Conservation (phyloP, 2,888 invertebrate genomes). For the Boloria selene region DNA sequence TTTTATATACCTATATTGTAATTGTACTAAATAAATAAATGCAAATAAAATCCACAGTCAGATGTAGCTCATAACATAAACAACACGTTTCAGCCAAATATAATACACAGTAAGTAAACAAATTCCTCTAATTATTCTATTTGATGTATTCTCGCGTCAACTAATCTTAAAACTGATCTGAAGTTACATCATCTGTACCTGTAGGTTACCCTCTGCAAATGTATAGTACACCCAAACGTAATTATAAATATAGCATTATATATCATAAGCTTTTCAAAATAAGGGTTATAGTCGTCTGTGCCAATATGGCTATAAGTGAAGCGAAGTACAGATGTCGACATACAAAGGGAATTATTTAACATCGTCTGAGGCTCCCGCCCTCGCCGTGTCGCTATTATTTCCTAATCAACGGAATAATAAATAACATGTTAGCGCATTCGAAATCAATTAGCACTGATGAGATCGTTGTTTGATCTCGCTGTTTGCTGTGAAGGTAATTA, state of each 20-base stretch:
- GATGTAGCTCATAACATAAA: no score
- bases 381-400: constrained; percentile 35
- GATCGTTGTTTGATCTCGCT: constrained; percentile 34
- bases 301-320: not conserved
- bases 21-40: no score
- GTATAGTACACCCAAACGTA: not conserved
- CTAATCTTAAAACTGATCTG: constrained; percentile 28
- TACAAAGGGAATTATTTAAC: constrained; percentile 37
- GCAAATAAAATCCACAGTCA: no score
- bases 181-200: constrained; percentile 28
- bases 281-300: constrained; percentile 16
- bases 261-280: not conserved
- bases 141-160: constrained; percentile 25
- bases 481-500: constrained; percentile 26
- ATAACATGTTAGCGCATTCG: constrained; percentile 36
- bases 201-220: constrained; percentile 8
- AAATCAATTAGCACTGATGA: constrained; percentile 35
- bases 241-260: not conserved
- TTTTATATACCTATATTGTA: no score
- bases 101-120: constrained; percentile 3
- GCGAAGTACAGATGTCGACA: constrained; percentile 1
- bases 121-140: constrained; percentile 20
- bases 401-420: constrained; percentile 42
- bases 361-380: constrained; percentile 20
- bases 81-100: not conserved